A percentile compares a stretch with the other conserved stretches of the same genome.
phyloP scores from a whole-genome alignment of 1,140 invertebrate genomes.

The Drosophila subobscura region DNA sequence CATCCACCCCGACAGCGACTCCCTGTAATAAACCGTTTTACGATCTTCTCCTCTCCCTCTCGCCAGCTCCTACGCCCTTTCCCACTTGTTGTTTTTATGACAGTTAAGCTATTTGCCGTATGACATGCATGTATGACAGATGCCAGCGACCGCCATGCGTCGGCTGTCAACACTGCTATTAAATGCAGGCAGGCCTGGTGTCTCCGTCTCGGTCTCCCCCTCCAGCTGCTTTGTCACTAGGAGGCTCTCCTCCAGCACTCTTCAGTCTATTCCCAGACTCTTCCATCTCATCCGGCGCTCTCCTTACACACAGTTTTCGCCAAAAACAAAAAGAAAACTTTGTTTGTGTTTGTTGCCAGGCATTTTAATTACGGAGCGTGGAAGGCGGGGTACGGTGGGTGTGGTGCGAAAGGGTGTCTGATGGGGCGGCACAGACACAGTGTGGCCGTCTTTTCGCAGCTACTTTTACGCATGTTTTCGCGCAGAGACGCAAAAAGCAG shows the following conservation, averaged over 20 bases:
- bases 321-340: slow-evolving; percentile 36
- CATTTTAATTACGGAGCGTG: slow-evolving; percentile 57
- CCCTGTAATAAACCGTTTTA: slow-evolving; percentile 75
- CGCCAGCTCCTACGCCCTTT: slow-evolving; percentile 2
- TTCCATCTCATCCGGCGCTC: background rate
- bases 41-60: slow-evolving; percentile 36
- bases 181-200: slow-evolving; percentile 54
- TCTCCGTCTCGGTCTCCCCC: background rate
- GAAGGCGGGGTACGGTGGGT: background rate
- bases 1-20: background rate
- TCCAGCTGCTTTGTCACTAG: slow-evolving; percentile 3
- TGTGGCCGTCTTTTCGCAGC: slow-evolving; percentile 48
- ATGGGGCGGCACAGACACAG: slow-evolving; percentile 3
- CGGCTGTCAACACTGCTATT: slow-evolving; percentile 66
- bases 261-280: too few species aligned
- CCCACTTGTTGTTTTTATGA: slow-evolving; percentile 73
- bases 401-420: background rate
- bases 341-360: slow-evolving; percentile 45
- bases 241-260: background rate
- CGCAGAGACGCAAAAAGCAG: slow-evolving; percentile 58
- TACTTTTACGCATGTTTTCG: slow-evolving; percentile 81
- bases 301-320: slow-evolving; percentile 18
- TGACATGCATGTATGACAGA: slow-evolving; percentile 80
- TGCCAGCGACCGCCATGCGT: slow-evolving; percentile 51
- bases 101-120: slow-evolving; percentile 81